Evolutionary conservation across 2,113 vertebrate species (phyloP).

Genomic region (Motacilla alba): DNA sequence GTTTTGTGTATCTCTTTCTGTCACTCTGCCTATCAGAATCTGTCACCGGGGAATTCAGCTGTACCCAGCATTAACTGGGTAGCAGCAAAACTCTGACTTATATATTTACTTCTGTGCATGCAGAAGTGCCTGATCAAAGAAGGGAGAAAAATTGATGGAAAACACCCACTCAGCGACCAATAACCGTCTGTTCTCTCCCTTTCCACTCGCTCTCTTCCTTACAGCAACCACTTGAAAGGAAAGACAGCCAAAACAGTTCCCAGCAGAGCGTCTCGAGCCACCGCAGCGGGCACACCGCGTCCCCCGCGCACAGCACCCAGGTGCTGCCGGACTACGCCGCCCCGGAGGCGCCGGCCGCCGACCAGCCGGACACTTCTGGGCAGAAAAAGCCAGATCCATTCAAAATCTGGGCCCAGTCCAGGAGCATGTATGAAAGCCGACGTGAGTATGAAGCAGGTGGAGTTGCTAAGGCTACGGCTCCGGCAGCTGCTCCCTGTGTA

Average conservation of each 20-base stretch:
- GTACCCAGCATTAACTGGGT: slow-evolving; percentile 12
- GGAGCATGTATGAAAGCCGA: slow-evolving; percentile 99
- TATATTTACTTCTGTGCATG: slow-evolving; percentile 32
- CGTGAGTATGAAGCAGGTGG: slow-evolving; percentile 86
- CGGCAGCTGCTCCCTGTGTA: not conserved
- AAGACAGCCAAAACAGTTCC: slow-evolving; percentile 98
- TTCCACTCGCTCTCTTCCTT: slow-evolving; percentile 12
- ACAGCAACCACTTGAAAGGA: slow-evolving; percentile 94
- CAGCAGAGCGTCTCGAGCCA: slow-evolving; percentile 95
- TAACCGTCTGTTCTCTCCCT: slow-evolving; percentile 61
- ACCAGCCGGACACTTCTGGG: slow-evolving; percentile 83
- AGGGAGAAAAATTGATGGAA: slow-evolving; percentile 13
- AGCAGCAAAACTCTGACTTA: slow-evolving; percentile 42
- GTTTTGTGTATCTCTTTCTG: slow-evolving; percentile 27
- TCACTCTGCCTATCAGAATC: slow-evolving; percentile 44
- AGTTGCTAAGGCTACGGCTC: slow-evolving; percentile 43
- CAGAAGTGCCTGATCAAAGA: slow-evolving; percentile 49
- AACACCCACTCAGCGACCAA: slow-evolving; percentile 51
- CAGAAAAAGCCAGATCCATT: slow-evolving; percentile 98
- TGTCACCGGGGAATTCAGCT: not conserved
- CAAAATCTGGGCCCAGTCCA: slow-evolving; percentile 99
- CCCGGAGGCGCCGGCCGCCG: slow-evolving; percentile 72
- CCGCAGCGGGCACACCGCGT: slow-evolving; percentile 88
- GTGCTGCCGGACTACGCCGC: slow-evolving; percentile 74
- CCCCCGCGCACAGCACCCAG: slow-evolving; percentile 83